These are phyloP conservation scores for Phaetusa simplex DNA, from an alignment of 2,113 vertebrate species.

Conservation along the genomic window DNA sequence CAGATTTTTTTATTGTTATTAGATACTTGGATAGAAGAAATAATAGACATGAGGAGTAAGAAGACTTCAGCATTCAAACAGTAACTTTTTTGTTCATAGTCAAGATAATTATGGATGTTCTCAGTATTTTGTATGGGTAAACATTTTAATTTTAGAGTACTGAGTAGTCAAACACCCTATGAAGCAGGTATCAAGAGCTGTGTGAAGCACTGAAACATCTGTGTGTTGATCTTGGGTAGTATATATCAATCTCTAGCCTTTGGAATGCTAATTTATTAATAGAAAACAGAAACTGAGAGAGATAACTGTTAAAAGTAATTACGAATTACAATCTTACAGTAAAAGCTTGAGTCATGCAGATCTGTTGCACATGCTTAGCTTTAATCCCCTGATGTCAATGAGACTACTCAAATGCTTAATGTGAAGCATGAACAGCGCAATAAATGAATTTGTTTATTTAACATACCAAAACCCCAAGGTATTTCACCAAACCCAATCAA, in stretches of 20 bases:
- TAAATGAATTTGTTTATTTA: conserved; percentile 15
- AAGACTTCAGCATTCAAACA: not conserved
- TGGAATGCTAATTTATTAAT: not conserved
- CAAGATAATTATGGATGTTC: not conserved
- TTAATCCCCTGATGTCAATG: conserved; percentile 4
- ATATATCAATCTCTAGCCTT: not conserved
- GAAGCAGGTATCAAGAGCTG: not conserved
- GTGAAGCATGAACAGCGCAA: not conserved
- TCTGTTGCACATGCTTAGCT: not conserved
- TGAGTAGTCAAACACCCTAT: not conserved
- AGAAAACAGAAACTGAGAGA: not conserved
- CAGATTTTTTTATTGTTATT: not conserved
- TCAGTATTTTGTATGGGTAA: not conserved
- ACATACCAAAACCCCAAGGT: not conserved
- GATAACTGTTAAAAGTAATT: conserved; percentile 5
- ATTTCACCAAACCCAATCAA: not conserved
- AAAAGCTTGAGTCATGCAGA: not conserved
- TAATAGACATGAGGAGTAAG: not conserved
- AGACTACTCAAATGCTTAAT: not conserved
- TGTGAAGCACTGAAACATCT: not conserved
- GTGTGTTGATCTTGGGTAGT: not conserved
- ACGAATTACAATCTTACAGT: not conserved
- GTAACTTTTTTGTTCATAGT: not conserved
- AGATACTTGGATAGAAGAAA: not conserved
- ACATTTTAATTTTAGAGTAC: conserved; percentile 1